Evolutionary conservation across 2,888 invertebrate genomes (phyloP).

Genomic region (Poecilobothrus nobilitatus): DNA sequence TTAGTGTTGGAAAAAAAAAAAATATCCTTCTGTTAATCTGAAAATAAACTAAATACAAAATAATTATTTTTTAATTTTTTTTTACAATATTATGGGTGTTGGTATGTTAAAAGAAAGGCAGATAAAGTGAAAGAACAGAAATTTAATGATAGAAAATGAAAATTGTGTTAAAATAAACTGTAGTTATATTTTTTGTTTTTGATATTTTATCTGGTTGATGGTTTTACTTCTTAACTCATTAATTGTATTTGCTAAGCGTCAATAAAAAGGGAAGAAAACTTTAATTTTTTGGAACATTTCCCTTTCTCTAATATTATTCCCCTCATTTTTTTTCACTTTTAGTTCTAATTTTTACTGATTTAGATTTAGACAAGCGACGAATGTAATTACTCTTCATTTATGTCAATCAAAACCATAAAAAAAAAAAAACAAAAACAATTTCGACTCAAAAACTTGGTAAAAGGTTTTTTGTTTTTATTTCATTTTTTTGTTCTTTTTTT

Average conservation of each 20-base stretch:
- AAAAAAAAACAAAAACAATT: slow-evolving; percentile 11
- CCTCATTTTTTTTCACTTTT: neutral
- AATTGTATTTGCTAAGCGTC: neutral
- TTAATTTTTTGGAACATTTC: no score
- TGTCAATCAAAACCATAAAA: slow-evolving; percentile 38
- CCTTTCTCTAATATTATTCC: neutral
- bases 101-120: no score
- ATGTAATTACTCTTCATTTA: slow-evolving; percentile 43
- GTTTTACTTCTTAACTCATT: neutral
- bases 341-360: neutral
- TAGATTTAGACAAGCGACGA: neutral
- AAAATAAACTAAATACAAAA: no score
- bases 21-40: no score
- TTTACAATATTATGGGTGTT: no score
- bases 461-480: no score
- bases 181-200: neutral
- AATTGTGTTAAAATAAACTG: neutral
- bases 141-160: neutral
- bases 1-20: no score
- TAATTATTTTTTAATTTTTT: no score
- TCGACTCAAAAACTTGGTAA: slow-evolving; percentile 19
- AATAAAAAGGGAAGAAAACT: neutral
- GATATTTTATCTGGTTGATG: slow-evolving; percentile 2
- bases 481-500: no score
- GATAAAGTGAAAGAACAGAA: no score